Evolutionary conservation across 1,140 invertebrate genomes (phyloP).

Genomic region (Caenorhabditis inopinata): DNA sequence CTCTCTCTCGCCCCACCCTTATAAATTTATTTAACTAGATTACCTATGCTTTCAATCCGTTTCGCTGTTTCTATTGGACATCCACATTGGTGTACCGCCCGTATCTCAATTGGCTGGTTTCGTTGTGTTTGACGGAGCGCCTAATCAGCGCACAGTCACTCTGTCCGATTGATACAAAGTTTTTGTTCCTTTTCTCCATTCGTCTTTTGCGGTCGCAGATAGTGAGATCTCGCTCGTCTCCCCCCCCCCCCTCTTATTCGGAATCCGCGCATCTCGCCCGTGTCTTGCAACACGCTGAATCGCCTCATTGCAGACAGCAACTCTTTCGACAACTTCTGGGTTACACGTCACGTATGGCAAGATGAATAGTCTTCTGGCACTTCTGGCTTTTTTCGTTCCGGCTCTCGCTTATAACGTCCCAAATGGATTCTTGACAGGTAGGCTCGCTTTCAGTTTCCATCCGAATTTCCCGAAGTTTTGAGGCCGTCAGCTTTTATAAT

Average conservation of each 20-base stretch:
- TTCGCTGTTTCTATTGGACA: neutral
- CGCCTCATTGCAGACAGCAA: neutral
- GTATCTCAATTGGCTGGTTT: constrained; percentile 9
- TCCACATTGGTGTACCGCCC: neutral
- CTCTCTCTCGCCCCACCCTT: too few relatives aligned
- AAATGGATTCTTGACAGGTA: neutral
- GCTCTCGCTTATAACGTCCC: constrained; percentile 19
- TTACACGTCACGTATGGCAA: constrained; percentile 16
- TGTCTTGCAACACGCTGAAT: neutral
- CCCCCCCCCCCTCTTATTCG: neutral
- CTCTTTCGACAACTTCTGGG: neutral
- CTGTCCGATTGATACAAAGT: constrained; percentile 29
- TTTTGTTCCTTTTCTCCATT: neutral
- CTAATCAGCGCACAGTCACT: constrained; percentile 25
- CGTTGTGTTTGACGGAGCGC: neutral
- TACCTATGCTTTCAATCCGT: neutral
- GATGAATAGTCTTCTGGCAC: neutral
- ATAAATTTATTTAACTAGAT: neutral
- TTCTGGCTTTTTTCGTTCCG: neutral
- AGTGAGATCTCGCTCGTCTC: neutral
- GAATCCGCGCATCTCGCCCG: neutral
- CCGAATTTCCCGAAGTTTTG: too few relatives aligned
- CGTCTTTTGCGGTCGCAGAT: too few relatives aligned
- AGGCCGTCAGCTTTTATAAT: too few relatives aligned
- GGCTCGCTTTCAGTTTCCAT: too few relatives aligned